Evolutionary conservation across 53 echinoderm and acorn worm genomes (phyloP).

Genomic region (Luidia sarsii): DNA sequence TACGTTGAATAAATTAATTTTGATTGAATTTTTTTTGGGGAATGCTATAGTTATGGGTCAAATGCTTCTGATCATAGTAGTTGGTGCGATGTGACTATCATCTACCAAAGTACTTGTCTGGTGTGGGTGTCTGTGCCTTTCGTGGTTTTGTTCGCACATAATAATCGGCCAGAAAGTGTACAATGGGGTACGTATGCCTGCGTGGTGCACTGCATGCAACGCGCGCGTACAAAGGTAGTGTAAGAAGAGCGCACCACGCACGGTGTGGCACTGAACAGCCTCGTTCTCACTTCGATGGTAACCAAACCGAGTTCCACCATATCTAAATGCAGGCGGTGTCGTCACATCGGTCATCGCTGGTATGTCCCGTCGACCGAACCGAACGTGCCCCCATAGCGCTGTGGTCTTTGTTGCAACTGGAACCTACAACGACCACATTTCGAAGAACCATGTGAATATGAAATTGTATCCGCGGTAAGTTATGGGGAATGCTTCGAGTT

Average conservation of each 20-base stretch:
- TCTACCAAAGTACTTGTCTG: no score
- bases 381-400: neutral
- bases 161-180: no score
- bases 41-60: no score
- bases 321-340: neutral
- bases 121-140: no score
- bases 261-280: neutral
- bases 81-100: no score
- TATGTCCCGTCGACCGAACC: neutral
- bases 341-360: conserved; percentile 7
- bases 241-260: neutral
- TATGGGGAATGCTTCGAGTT: no score
- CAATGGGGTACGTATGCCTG: no score
- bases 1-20: no score
- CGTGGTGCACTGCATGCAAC: neutral
- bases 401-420: conserved; percentile 3
- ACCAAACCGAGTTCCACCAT: neutral
- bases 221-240: neutral
- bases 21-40: no score
- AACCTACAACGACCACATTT: neutral
- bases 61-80: no score
- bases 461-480: neutral
- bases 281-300: conserved; percentile 19
- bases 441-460: neutral
- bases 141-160: no score